Evolutionary conservation across 2,888 invertebrate species (phyloP).

Genomic region (Thelaira solivaga): DNA sequence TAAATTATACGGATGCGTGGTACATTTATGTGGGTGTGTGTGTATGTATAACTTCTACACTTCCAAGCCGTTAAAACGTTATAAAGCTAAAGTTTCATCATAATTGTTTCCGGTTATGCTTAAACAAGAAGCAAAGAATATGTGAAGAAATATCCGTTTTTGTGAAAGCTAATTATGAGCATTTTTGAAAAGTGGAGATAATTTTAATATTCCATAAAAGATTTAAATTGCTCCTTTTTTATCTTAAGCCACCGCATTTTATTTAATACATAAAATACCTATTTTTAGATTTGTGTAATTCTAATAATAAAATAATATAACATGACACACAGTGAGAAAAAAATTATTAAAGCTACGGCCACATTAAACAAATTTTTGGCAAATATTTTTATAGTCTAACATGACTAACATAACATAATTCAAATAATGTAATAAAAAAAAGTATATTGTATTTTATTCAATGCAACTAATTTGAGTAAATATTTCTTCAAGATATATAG

Average conservation of each 20-base stretch:
- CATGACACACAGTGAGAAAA: too few species aligned
- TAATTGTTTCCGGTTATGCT: constrained; percentile 61
- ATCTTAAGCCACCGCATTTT: too few species aligned
- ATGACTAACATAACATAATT: too few species aligned
- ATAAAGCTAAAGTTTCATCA: constrained; percentile 51
- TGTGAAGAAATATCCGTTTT: constrained; percentile 49
- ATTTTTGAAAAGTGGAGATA: not conserved
- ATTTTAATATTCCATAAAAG: not conserved
- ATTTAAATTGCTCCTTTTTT: not conserved
- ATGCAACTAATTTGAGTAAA: too few species aligned
- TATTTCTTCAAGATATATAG: too few species aligned
- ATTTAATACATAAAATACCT: too few species aligned
- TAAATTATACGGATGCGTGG: not conserved
- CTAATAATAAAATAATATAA: too few species aligned
- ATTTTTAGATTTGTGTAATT: not conserved
- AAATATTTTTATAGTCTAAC: too few species aligned
- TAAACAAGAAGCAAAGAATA: constrained; percentile 26
- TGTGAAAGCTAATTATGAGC: constrained; percentile 35
- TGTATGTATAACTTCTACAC: not conserved
- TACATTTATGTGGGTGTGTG: not conserved
- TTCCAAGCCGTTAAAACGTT: constrained; percentile 19
- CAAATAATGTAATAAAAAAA: too few species aligned
- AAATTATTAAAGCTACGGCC: too few species aligned
- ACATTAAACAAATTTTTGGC: too few species aligned
- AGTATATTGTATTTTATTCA: too few species aligned